Evolutionary conservation across 1,140 invertebrate genomes (phyloP), one percentile per base, ranked within the genome.

Genomic region (Hetaerina americana): DNA sequence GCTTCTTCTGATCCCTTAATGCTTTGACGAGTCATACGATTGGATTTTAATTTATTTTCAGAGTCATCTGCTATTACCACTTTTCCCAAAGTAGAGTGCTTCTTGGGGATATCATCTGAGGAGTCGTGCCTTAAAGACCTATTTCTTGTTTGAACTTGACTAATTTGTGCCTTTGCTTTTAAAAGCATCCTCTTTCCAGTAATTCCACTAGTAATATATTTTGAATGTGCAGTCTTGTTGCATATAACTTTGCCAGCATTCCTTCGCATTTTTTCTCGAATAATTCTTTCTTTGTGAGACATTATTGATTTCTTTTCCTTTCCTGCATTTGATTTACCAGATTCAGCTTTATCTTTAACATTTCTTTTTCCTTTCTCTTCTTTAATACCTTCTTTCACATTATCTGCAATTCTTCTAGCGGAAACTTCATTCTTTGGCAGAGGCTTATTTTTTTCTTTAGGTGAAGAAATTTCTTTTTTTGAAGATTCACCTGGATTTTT

Each of bases 221-320:
- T 57, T 57, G 40, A 57, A n/a, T 57, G 40, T 18, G 40, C 40
- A 5, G 40, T 57, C 22, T 57, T 57, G 2, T 57, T 57, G 40
- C 40, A 57, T 10, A 57, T 18, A 74, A 57, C 66, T 49, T 72
- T 77, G 73, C 68, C 69, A 71, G 69, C 66, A 29, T 74, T 78
- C 68, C 68, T 72, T 15, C 12, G 70, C 70, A 68, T 28, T 71
- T 74, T 73, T 26, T 75, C 76, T 73, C 78, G 79, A 49, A 78
- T 81, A 69, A 75, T 79, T 27, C 77, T 81, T 29, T 78, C 75
- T 73, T 79, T 81, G 28, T 75, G 77, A 1, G 79, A 73, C 10
- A 79, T 26, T 72, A 77, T 75, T 28, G 78, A 77, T 24, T 81
- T 74, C 1, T 78, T 80, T 74, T 82, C 80, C 72, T 81, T 79